Base-by-base conservation (phyloP, 2,113 vertebrate genomes). In the Petrocephalus zakoni region DNA sequence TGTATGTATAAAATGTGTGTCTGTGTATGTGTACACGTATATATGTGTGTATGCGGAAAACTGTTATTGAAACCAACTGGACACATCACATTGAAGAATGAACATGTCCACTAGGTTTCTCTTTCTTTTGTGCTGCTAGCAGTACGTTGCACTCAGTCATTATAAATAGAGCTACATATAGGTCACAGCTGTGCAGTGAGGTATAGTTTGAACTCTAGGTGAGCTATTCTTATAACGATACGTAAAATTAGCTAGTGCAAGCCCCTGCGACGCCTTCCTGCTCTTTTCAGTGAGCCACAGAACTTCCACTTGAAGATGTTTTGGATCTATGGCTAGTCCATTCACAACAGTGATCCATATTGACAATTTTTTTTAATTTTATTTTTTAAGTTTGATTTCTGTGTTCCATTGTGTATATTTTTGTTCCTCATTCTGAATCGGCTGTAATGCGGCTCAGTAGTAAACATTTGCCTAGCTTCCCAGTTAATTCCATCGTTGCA, bases 81-180 rank as follows among this genome's bases (percentile, higher is more conserved):
- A 51, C 34, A 78, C 17, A 13, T 78, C 34, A 78, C 17, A 13
- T 78, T 78, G 72, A 78, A 78, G 42, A 78, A 78, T 78, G 72
- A 78, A 42, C 34, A 42, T 78, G 72, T 19, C 15, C 34, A 78
- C 34, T 42, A 37, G 34, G 46, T 52, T 52, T 51, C 46, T n/a
- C 17, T 85, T 52, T 25, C n/a, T 85, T 47, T n/a, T 11, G 22
- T 49, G 22, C 46, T 5, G 82, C 7, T 25, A n/a, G 10, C 22
- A 22, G 49, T 85, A n/a, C 11, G 8, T 52, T 85, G 46, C 81
- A n/a, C 17, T 29, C 61, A 68, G 61, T 10, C 7, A 68, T 25
- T 78, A 42, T 78, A 78, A 42, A 78, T 78, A 78, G 72, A 78
- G 22, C n/a, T 51, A n/a, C 46, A 85, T 85, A 25, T 85, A 85